Conservation (phyloP, 2,113 vertebrate genomes). For the Nibea coibor region DNA sequence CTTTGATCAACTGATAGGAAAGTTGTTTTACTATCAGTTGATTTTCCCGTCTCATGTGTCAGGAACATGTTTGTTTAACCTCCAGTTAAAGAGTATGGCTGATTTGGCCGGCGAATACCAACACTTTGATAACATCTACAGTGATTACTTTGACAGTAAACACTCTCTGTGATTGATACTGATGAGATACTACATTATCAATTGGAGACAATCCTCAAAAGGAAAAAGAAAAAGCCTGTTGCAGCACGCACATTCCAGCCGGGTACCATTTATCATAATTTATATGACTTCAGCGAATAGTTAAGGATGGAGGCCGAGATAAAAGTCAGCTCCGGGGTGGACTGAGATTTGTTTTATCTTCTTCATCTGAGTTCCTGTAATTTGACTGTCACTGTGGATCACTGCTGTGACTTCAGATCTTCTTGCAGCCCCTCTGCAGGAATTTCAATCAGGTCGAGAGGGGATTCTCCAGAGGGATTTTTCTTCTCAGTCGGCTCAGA, state of each 20-base stretch:
- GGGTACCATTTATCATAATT: constrained; percentile 53
- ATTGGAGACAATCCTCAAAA: constrained; percentile 31
- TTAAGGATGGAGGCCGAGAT: constrained; percentile 35
- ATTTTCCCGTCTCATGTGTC: constrained; percentile 7
- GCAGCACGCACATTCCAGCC: constrained; percentile 49
- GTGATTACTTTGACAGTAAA: constrained; percentile 65
- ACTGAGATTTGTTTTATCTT: constrained; percentile 34
- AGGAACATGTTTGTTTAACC: constrained; percentile 60
- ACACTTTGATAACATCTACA: constrained; percentile 54
- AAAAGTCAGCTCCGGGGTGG: constrained; percentile 25
- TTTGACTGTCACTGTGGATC: constrained; percentile 63
- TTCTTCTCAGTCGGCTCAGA: constrained; percentile 16
- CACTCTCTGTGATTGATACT: constrained; percentile 40
- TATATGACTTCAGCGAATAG: constrained; percentile 33
- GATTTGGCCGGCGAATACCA: constrained; percentile 37
- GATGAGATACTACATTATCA: constrained; percentile 38
- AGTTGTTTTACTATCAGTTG: not conserved
- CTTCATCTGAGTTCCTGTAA: constrained; percentile 54
- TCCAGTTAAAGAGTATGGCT: constrained; percentile 30
- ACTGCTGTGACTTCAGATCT: constrained; percentile 32
- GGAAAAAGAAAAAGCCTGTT: constrained; percentile 16
- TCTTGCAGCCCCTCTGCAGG: constrained; percentile 12
- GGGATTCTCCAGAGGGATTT: constrained; percentile 19
- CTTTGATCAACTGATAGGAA: constrained; percentile 1
- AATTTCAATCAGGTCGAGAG: constrained; percentile 67